Evolutionary conservation across 1,140 invertebrate species (phyloP).

Genomic region (Delia radicum): DNA sequence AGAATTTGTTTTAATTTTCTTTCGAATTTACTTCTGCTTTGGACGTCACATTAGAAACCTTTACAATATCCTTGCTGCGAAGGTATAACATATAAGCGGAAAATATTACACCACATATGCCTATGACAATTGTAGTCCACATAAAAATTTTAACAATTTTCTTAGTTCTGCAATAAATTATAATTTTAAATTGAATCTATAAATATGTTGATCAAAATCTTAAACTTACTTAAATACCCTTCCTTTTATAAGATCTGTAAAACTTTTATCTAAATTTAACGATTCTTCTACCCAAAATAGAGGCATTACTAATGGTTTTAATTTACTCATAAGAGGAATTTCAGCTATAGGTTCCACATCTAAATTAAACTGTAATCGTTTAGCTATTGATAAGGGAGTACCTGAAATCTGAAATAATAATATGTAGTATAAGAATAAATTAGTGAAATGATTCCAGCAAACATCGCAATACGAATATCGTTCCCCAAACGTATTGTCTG

Average conservation of each 20-base stretch:
- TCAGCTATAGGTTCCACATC: slow-evolving; percentile 63
- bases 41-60: too few relatives aligned
- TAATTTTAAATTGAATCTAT: neutral
- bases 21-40: neutral
- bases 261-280: slow-evolving; percentile 59
- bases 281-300: slow-evolving; percentile 77
- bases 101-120: neutral
- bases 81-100: neutral
- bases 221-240: slow-evolving; percentile 57
- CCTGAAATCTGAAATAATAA: slow-evolving; percentile 60
- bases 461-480: neutral
- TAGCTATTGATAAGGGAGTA: slow-evolving; percentile 65
- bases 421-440: too few relatives aligned
- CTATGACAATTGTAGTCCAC: neutral
- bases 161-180: neutral
- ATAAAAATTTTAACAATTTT: neutral
- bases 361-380: slow-evolving; percentile 71
- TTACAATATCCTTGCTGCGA: neutral
- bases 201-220: neutral
- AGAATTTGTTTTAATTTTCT: neutral
- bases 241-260: slow-evolving; percentile 58
- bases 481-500: too few relatives aligned
- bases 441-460: neutral
- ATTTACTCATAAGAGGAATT: slow-evolving; percentile 65
- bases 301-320: slow-evolving; percentile 64